phyloP scores from a whole-genome alignment of 1,140 invertebrate genomes.

The Cotesia typhae region DNA sequence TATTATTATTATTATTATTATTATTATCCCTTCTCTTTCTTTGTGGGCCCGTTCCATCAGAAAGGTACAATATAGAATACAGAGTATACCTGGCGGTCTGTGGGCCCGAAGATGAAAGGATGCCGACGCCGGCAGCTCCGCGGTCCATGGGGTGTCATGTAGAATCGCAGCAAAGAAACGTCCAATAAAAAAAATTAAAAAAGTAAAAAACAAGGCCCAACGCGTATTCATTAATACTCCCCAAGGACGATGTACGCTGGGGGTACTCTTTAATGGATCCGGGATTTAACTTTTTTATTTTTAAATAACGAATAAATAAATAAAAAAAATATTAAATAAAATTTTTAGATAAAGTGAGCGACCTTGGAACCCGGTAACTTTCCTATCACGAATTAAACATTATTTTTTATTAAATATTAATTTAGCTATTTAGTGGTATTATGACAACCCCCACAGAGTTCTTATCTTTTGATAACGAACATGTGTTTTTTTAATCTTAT shows the following conservation, averaged over 20 bases:
- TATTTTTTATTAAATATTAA: no score
- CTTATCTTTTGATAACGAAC: no score
- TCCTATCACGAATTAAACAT: no score
- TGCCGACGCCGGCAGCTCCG: conserved; percentile 36
- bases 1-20: conserved; percentile 3
- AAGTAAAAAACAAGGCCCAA: conserved; percentile 21
- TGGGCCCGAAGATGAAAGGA: conserved; percentile 39
- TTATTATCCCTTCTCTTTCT: conserved; percentile 14
- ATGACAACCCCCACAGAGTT: no score
- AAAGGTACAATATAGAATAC: no score
- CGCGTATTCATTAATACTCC: conserved; percentile 34
- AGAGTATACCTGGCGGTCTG: conserved; percentile 37
- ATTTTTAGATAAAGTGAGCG: background rate
- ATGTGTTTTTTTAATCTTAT: no score
- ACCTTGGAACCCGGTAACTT: background rate
- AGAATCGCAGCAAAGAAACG: conserved; percentile 15
- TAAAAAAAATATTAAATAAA: background rate
- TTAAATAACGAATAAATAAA: background rate
- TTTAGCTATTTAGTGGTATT: no score
- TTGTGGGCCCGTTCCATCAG: conserved; percentile 5
- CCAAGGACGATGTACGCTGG: conserved; percentile 26
- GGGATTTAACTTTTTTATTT: background rate
- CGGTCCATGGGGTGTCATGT: conserved; percentile 42
- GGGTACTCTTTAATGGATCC: conserved; percentile 33
- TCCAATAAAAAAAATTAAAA: background rate